Conservation (phyloP, 2,797 vertebrate genomes). For the Octomys mimax region DNA sequence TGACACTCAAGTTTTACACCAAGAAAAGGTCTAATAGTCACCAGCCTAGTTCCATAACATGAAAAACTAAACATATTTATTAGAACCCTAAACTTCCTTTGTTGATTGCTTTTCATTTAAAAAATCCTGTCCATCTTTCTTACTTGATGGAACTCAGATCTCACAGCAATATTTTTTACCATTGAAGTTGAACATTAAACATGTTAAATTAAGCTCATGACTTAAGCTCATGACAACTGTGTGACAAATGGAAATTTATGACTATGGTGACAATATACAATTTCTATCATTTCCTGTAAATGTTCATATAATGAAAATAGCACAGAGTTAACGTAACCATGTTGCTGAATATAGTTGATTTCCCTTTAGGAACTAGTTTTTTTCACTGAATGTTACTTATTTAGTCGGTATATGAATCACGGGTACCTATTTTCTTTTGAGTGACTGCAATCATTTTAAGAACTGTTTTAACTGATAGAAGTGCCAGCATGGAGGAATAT, state of each 20-base stretch:
- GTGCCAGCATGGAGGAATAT: not conserved
- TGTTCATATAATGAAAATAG: constrained; percentile 5
- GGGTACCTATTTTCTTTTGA: constrained; percentile 10
- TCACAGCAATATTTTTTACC: constrained; percentile 6
- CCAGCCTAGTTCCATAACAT: not conserved
- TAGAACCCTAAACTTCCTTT: not conserved
- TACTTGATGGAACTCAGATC: not conserved
- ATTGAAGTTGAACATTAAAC: not conserved
- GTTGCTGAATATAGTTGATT: not conserved
- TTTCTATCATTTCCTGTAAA: not conserved
- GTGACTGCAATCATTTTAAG: constrained; percentile 4
- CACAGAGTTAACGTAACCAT: not conserved
- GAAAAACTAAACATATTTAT: not conserved
- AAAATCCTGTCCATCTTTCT: not conserved
- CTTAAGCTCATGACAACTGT: not conserved
- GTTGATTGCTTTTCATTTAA: not conserved
- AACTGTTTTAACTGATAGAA: not conserved
- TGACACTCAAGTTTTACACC: not conserved
- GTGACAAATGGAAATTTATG: not conserved
- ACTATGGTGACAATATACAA: not conserved
- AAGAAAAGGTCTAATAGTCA: not conserved
- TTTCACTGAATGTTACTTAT: not conserved
- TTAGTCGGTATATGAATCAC: constrained; percentile 16
- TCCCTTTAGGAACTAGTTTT: not conserved
- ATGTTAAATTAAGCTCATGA: not conserved